Base-by-base conservation (phyloP, 2,113 vertebrate species). In the Rissa tridactyla region DNA sequence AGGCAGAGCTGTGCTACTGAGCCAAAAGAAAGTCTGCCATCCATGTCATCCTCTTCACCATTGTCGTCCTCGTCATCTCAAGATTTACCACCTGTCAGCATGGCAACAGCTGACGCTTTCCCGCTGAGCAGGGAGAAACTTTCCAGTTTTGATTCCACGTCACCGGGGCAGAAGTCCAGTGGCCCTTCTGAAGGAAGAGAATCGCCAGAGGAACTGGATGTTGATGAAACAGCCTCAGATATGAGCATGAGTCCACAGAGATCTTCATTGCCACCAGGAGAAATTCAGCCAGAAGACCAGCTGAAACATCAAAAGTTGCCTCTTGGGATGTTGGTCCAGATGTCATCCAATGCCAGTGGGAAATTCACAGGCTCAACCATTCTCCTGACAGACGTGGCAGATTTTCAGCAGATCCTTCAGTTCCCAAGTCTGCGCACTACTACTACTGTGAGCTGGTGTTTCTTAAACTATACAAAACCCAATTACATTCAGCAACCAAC, bases 391-490 rank as follows among this genome's bases (percentile, higher is more conserved):
- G 99, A 99, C 0, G 94, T 98, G 70, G 97, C 98, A 10, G 99
- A 99, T 82, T 98, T 98, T 81, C 99, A 99, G 91, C 99, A 99
- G 92, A 97, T 99, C 88, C 98, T 99, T 97, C 99, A 99, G 96
- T 99, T 99, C 88, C 99, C 99, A 5, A 99, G 99, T 97, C 98
- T 99, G 78, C 99, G 99, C 89, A 99, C 99, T 30, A 98, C 98
- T 16, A 99, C 99, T 90, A 98, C 98, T 91, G 99, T 99, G 94
- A 99, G 99, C 98, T 99, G 99, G 99, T 99, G 99, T 98, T 99
- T 99, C 98, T 98, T 99, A 93, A 99, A 99, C 98, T 99, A 99
- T 97, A 99, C 99, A 22, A 99, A 99, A 97, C 99, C 99, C 86
- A 99, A 98, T 98, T 99, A 98, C 52, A 82, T 97, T 91, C 98